These are phyloP conservation scores for Epistrophe eligans DNA, from an alignment of 2,888 invertebrate species.

Conservation along the genomic window DNA sequence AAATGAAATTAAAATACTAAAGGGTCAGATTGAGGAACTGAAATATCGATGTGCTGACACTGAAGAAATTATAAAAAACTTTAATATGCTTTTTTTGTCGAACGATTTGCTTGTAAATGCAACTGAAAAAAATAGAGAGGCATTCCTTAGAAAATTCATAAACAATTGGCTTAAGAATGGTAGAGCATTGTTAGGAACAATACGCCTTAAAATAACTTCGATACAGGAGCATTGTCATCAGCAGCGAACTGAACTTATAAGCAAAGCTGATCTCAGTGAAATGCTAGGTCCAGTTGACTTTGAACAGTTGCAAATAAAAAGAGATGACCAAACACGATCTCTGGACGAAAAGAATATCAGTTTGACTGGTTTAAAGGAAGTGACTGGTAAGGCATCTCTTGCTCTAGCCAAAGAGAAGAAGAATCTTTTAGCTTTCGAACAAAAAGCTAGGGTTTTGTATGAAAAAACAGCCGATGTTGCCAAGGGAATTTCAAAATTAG, in stretches of 20 bases:
- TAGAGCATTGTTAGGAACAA: conserved; percentile 84
- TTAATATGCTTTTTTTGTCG: conserved; percentile 81
- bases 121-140: conserved; percentile 81
- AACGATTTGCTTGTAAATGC: conserved; percentile 79
- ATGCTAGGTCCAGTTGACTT: conserved; percentile 86
- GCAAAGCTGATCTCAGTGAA: conserved; percentile 85
- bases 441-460: conserved; percentile 82
- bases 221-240: conserved; percentile 84
- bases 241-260: conserved; percentile 80
- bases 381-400: conserved; percentile 85
- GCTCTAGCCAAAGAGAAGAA: conserved; percentile 85
- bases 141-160: conserved; percentile 84
- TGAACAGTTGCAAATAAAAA: conserved; percentile 86
- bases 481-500: conserved; percentile 83
- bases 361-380: conserved; percentile 85
- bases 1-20: conserved; percentile 80
- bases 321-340: conserved; percentile 83
- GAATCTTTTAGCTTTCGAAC: conserved; percentile 82
- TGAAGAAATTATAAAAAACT: conserved; percentile 83
- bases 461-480: conserved; percentile 82
- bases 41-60: conserved; percentile 84
- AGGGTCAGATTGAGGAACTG: conserved; percentile 85
- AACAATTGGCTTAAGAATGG: conserved; percentile 85
- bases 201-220: conserved; percentile 85
- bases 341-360: conserved; percentile 85